Conservation (phyloP, 2,797 vertebrate genomes). For the Danio jaintianensis region DNA sequence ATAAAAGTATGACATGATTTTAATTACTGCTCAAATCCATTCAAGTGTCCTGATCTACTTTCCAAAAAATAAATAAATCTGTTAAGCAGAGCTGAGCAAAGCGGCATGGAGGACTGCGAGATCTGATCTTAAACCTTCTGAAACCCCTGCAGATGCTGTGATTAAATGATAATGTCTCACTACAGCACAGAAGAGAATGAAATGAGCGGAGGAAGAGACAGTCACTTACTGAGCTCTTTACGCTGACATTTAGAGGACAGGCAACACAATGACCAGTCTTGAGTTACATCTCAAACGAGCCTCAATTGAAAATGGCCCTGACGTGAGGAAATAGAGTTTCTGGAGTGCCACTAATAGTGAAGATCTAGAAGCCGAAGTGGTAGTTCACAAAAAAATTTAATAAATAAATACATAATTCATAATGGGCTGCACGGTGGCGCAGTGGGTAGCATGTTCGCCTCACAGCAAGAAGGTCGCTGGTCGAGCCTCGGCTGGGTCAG, state of each 20-base stretch:
- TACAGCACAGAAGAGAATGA: constrained; percentile 12
- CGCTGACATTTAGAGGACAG: constrained; percentile 36
- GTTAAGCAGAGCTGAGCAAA: constrained; percentile 12
- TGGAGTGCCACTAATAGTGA: neutral
- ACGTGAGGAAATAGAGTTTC: neutral
- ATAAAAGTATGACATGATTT: constrained; percentile 28
- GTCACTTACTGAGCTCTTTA: constrained; percentile 27
- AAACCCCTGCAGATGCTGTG: constrained; percentile 21
- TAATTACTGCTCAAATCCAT: constrained; percentile 32
- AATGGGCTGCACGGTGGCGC: too few relatives aligned
- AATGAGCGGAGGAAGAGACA: constrained; percentile 17
- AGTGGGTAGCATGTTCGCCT: too few relatives aligned
- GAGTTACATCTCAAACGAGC: constrained; percentile 29
- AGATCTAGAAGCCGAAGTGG: constrained; percentile 7
- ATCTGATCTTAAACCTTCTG: constrained; percentile 32
- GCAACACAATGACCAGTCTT: constrained; percentile 11
- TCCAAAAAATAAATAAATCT: too few relatives aligned
- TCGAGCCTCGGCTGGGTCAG: too few relatives aligned
- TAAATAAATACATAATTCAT: neutral
- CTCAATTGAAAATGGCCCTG: neutral
- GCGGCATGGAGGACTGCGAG: constrained; percentile 1
- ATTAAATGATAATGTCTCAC: constrained; percentile 47
- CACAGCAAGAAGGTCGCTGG: too few relatives aligned
- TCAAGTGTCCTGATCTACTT: neutral
- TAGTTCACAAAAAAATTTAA: neutral